Conservation (phyloP, 1,140 invertebrate genomes). For the Leptopilina boulardi region DNA sequence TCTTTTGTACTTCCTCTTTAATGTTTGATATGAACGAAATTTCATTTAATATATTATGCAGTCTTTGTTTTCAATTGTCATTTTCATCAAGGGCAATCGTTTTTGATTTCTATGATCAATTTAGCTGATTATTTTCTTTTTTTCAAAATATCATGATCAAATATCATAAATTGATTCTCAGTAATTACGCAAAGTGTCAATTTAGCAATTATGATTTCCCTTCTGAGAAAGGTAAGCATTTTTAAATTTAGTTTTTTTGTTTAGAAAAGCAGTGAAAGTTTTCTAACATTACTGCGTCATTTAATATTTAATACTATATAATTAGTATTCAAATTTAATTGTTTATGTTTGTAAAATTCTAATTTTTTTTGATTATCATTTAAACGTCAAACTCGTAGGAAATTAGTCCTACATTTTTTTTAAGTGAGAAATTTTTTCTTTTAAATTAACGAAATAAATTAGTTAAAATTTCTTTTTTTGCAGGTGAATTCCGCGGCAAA, state of each 20-base stretch:
- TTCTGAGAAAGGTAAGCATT: conserved; percentile 75
- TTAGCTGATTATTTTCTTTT: background rate
- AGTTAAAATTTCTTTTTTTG: too few species aligned
- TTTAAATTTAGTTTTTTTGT: background rate
- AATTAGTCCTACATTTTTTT: background rate
- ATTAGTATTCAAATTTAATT: too few species aligned
- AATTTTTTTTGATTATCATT: too few species aligned
- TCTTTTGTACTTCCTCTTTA: background rate
- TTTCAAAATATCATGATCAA: conserved; percentile 4
- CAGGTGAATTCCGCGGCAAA: conserved; percentile 75
- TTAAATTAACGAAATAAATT: too few species aligned
- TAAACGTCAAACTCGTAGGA: too few species aligned
- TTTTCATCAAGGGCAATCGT: background rate
- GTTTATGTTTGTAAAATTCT: too few species aligned
- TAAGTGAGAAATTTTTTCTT: background rate
- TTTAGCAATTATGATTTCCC: conserved; percentile 77
- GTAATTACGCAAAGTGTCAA: conserved; percentile 35
- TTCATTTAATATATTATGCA: background rate
- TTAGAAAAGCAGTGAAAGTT: background rate
- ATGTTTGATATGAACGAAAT: background rate
- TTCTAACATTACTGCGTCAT: background rate
- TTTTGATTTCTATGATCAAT: background rate
- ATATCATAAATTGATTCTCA: conserved; percentile 30
- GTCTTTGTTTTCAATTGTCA: background rate
- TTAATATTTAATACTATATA: background rate